Evolutionary conservation across 2,888 invertebrate species (phyloP), one percentile per base, ranked within the genome.

Genomic region (Agrochola circellaris): DNA sequence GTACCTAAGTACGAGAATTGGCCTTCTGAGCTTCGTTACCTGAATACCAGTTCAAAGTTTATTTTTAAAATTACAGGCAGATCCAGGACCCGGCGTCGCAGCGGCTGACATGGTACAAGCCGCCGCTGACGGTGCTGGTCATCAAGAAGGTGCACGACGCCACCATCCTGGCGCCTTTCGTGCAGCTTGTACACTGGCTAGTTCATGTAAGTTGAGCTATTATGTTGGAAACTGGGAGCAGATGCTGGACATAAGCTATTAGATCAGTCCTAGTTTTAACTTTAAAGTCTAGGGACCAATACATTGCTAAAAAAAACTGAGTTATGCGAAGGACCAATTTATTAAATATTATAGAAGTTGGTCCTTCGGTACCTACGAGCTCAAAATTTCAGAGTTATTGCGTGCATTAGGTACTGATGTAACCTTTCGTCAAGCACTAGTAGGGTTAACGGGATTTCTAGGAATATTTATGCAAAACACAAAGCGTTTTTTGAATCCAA

Each of bases 61-160:
- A 4, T 15, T 75, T 9, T 3, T 0, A 64, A 51, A 64, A 72
- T 96, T 95, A 42, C 96, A 99, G 99, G 98, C 99, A 99, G 94
- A 99, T 99, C 92, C 99, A 99, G 95, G 99, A 99, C 96, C 99
- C 99, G 62, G 99, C 99, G 92, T 99, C 99, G 93, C 99, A 99
- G 97, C 97, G 99, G 92, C 97, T 99, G 91, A 99, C 99, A 66
- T 99, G 99, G 99, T 99, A 99, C 97, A 99, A 99, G 95, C 98
- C 99, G 34, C 99, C 99, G 1, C 97, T 99, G 87, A 99, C 99
- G n/a, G 99, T 99, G 88, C 97, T 99, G 89, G 99, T 99, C 84
- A 99, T 99, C 96, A 99, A 99, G 97, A 99, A 99, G 95, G 98
- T 99, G 74, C 98, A 99, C 94, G 99, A 99, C 95, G 98, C 98